These are phyloP conservation scores for Alosa sapidissima DNA, from an alignment of 2,797 vertebrate genomes.

Conservation along the genomic window DNA sequence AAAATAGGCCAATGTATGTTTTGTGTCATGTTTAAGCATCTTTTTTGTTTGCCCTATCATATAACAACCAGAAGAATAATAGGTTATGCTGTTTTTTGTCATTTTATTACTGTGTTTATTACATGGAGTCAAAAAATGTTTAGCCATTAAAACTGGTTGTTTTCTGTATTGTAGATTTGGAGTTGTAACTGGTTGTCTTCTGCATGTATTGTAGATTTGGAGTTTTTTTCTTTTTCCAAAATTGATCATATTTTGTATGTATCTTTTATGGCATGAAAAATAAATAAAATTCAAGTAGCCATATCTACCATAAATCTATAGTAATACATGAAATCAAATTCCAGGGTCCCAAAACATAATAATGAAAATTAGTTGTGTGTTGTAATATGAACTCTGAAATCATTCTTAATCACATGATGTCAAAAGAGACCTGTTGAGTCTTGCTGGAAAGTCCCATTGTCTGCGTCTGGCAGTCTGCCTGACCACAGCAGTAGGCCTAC, in stretches of 20 bases:
- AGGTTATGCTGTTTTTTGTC: neutral
- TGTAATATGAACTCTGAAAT: neutral
- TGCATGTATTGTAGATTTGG: too few relatives aligned
- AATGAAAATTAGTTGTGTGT: neutral
- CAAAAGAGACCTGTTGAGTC: constrained; percentile 10
- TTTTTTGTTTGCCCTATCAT: neutral
- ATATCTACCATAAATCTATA: neutral
- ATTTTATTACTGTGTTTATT: too few relatives aligned
- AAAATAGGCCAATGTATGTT: neutral
- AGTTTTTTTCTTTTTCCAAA: neutral
- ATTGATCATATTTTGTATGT: too few relatives aligned
- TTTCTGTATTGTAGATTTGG: too few relatives aligned
- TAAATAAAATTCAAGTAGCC: neutral
- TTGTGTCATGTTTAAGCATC: neutral
- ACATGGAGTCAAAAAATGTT: too few relatives aligned
- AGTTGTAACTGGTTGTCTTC: too few relatives aligned
- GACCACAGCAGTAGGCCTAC: neutral
- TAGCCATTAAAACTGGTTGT: too few relatives aligned
- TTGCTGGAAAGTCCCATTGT: constrained; percentile 24
- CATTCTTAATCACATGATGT: neutral
- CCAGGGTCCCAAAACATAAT: neutral
- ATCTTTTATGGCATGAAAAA: too few relatives aligned
- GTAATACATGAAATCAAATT: neutral
- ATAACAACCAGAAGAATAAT: neutral
- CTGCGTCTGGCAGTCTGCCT: neutral